These are phyloP conservation scores for Balaenoptera acutorostrata DNA, from an alignment of 2,113 vertebrate genomes.

Conservation along the genomic window DNA sequence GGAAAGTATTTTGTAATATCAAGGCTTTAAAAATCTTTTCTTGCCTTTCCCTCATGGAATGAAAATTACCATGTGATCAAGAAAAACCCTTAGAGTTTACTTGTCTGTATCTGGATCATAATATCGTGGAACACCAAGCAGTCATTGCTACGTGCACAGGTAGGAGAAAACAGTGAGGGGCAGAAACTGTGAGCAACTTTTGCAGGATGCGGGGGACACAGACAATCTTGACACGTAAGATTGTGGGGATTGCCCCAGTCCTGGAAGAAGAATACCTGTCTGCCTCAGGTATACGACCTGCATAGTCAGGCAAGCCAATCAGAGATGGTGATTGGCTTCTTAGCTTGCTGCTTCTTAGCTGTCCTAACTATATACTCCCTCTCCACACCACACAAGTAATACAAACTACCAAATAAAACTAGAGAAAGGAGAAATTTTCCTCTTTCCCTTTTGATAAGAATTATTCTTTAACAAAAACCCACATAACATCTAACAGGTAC, in stretches of 20 bases:
- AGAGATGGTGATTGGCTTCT: background rate
- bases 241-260: background rate
- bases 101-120: background rate
- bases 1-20: background rate
- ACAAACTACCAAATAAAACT: background rate
- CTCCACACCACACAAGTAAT: background rate
- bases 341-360: background rate
- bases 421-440: background rate
- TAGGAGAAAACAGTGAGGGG: background rate
- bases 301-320: background rate
- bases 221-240: background rate
- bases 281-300: background rate
- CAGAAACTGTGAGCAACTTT: background rate
- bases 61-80: background rate
- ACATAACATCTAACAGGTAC: background rate
- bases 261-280: background rate
- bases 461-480: background rate
- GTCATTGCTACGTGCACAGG: background rate
- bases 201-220: background rate
- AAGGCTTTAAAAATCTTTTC: background rate
- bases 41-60: background rate
- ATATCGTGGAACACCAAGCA: background rate
- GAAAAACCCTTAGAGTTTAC: background rate
- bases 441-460: background rate
- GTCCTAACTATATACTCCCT: background rate